Evolutionary conservation across 2,797 vertebrate species (phyloP), one percentile per base, ranked within the genome.

Genomic region (Rachycentron canadum): DNA sequence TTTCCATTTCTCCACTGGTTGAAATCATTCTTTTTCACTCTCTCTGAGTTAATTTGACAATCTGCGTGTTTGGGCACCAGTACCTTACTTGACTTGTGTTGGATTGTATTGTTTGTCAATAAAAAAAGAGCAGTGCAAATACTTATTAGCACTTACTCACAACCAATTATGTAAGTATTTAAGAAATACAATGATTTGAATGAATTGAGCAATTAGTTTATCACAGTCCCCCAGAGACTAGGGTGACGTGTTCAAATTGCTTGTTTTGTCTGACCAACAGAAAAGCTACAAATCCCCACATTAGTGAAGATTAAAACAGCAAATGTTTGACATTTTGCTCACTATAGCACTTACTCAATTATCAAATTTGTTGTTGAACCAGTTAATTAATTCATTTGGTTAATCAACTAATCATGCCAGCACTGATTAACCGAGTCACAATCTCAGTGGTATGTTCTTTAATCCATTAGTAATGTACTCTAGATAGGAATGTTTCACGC

Each of bases 1-100:
- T 77, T 82, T 75, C 60, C 59, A 75, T 66, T 85, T 52, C 25
- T 74, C 59, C 56, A 73, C 69, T 63, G 69, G 55, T 14, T 61
- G 32, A 60, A 81, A 79, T 69, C 58, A 69, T 69, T 75, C 30
- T 11, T 21, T 67, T 66, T 71, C 50, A 12, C 63, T 69, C 25
- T 0, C 63, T 69, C 25, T 0, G 13, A 61, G 28, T 78, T 66
- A 41, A 81, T 81, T 76, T 70, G 41, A 82, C 57, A 59, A 72
- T 38, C 56, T 45, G 25, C 16, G 26, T n/a, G 13, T 71, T 74
- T 38, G 34, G 32, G 41, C 7, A 21, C 8, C 53, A 67, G 28
- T 79, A 53, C 73, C 47, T 40, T 30, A 71, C 56, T 52, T 34
- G 26, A 41, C 45, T 26, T 40, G 72, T 64, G 34, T 30, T 36